Evolutionary conservation across 1,140 invertebrate species (phyloP).

Genomic region (Zaprionus lachaisei): DNA sequence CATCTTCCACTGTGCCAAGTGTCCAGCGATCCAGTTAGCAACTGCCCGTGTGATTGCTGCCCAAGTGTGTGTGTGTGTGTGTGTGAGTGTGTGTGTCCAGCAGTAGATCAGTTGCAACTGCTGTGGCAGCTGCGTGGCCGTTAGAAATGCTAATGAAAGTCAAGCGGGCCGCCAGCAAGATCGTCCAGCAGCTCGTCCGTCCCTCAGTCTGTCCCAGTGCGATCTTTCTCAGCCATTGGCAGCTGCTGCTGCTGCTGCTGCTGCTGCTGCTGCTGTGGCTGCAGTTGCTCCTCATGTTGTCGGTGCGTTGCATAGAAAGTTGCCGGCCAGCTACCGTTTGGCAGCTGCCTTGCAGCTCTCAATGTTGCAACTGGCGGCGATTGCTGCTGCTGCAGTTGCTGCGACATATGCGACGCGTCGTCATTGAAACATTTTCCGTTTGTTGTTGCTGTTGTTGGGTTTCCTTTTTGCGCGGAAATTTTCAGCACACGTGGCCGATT

Average conservation of each 20-base stretch:
- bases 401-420: constrained; percentile 51
- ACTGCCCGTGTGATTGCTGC: constrained; percentile 1
- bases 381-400: constrained; percentile 13
- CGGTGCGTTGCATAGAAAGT: constrained; percentile 79
- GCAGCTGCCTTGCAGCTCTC: constrained; percentile 53
- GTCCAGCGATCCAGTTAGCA: constrained; percentile 39
- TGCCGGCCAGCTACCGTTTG: constrained; percentile 72
- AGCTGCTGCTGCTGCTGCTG: constrained; percentile 46
- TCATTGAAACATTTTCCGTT: constrained; percentile 41
- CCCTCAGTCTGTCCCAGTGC: constrained; percentile 9
- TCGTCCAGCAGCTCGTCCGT: constrained; percentile 5
- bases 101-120: constrained; percentile 57
- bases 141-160: constrained; percentile 83
- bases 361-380: constrained; percentile 7
- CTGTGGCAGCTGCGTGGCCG: constrained; percentile 77
- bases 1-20: constrained; percentile 23
- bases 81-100: constrained; percentile 26
- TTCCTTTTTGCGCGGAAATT: constrained; percentile 64
- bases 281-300: constrained; percentile 28
- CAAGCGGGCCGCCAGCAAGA: constrained; percentile 43
- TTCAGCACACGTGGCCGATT: constrained; percentile 76
- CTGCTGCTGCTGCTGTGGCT: constrained; percentile 24
- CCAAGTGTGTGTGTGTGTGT: constrained; percentile 8
- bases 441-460: constrained; percentile 27
- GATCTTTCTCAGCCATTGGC: constrained; percentile 62